Conservation (phyloP, 2,888 invertebrate genomes). For the Caenorhabditis drosophilae region DNA sequence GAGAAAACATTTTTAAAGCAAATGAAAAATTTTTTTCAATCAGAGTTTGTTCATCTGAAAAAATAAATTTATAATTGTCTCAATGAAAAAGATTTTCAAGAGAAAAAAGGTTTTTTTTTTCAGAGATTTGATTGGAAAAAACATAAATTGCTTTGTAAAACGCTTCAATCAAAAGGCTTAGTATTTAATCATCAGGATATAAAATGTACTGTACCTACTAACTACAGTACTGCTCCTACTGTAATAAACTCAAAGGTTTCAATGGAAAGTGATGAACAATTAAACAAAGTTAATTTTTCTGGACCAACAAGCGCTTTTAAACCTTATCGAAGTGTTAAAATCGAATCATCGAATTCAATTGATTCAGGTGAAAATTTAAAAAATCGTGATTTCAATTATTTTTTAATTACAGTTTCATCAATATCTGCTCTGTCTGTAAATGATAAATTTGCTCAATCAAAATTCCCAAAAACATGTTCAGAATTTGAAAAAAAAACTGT, state of each 20-base stretch:
- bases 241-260: constrained; percentile 10
- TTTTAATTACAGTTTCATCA: constrained; percentile 7
- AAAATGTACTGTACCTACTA: not conserved
- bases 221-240: not conserved
- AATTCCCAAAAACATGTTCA: constrained; percentile 10
- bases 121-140: constrained; percentile 57
- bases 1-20: not conserved
- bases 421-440: too few species aligned
- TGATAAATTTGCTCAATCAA: too few species aligned
- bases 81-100: not conserved
- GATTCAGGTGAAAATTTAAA: too few species aligned
- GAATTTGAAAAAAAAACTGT: constrained; percentile 9
- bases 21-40: not conserved
- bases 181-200: not conserved
- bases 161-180: constrained; percentile 19
- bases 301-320: constrained; percentile 27
- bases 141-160: constrained; percentile 56
- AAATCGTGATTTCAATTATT: too few species aligned
- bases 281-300: constrained; percentile 6
- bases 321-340: constrained; percentile 28
- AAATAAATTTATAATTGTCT: not conserved
- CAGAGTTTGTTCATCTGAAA: not conserved
- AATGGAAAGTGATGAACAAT: not conserved
- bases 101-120: constrained; percentile 12
- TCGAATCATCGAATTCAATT: too few species aligned